Evolutionary conservation across 1,140 invertebrate species (phyloP).

Genomic region (Palaemon carinicauda): DNA sequence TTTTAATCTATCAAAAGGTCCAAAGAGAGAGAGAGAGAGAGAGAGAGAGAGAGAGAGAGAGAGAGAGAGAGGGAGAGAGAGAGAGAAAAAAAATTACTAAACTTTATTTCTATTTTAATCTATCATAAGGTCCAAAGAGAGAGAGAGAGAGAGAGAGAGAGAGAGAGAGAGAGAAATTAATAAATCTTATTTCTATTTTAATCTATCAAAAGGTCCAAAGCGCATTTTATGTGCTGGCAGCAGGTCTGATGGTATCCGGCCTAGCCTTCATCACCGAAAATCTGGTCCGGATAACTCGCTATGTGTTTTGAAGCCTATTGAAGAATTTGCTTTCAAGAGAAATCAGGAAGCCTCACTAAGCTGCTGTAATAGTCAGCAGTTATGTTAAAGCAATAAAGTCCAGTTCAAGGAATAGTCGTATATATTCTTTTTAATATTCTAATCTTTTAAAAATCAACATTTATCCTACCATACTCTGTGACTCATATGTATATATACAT

Average conservation of each 20-base stretch:
- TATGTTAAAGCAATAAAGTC: too few species aligned
- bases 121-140: too few species aligned
- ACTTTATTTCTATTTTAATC: background rate
- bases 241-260: background rate
- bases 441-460: too few species aligned
- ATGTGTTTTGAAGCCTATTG: background rate
- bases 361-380: too few species aligned
- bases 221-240: conserved; percentile 26
- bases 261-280: background rate
- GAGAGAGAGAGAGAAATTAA: background rate
- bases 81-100: too few species aligned
- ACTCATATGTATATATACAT: too few species aligned
- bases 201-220: conserved; percentile 14
- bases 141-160: background rate
- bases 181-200: background rate
- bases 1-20: too few species aligned
- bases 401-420: too few species aligned
- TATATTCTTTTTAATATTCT: too few species aligned
- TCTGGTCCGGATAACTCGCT: background rate
- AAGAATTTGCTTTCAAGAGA: background rate
- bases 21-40: too few species aligned
- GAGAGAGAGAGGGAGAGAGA: background rate
- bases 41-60: background rate
- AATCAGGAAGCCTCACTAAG: background rate
- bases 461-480: too few species aligned